Evolutionary conservation across 2,113 vertebrate species (phyloP).

Genomic region (Epinephelus lanceolatus): DNA sequence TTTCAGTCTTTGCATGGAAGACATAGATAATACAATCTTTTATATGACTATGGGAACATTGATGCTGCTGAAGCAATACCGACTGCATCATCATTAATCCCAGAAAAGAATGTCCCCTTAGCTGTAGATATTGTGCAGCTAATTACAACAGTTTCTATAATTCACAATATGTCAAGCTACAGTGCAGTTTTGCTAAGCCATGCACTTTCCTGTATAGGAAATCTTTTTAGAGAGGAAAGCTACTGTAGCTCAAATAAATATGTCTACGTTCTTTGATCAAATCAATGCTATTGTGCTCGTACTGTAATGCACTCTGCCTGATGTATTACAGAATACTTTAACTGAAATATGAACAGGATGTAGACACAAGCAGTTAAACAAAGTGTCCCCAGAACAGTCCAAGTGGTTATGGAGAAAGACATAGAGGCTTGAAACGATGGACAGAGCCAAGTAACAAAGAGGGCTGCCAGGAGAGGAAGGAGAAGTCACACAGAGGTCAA

Average conservation of each 20-base stretch:
- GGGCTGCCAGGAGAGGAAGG: background rate
- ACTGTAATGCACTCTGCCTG: background rate
- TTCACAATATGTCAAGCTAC: background rate
- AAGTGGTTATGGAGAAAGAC: background rate
- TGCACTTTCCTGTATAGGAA: constrained; percentile 14
- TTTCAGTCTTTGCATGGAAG: background rate
- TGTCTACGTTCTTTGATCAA: background rate
- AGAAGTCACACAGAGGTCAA: constrained; percentile 4
- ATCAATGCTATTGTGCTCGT: background rate
- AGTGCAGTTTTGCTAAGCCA: constrained; percentile 12
- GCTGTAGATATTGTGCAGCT: background rate
- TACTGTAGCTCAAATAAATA: constrained; percentile 16
- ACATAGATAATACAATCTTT: background rate
- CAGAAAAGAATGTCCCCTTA: background rate
- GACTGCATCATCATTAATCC: constrained; percentile 4
- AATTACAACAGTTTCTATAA: constrained; percentile 13
- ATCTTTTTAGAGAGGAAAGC: constrained; percentile 15
- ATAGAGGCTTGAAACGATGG: background rate
- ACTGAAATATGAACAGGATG: background rate
- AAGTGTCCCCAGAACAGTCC: background rate
- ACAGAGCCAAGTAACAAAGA: background rate
- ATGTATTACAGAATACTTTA: background rate
- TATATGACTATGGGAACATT: background rate
- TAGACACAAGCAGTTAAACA: background rate
- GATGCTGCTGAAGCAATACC: background rate